Percentiles rank a stretch among this genome's conserved stretches.
Conservation (phyloP, 2,888 invertebrate species). For the Coelogynopora nodosa region DNA sequence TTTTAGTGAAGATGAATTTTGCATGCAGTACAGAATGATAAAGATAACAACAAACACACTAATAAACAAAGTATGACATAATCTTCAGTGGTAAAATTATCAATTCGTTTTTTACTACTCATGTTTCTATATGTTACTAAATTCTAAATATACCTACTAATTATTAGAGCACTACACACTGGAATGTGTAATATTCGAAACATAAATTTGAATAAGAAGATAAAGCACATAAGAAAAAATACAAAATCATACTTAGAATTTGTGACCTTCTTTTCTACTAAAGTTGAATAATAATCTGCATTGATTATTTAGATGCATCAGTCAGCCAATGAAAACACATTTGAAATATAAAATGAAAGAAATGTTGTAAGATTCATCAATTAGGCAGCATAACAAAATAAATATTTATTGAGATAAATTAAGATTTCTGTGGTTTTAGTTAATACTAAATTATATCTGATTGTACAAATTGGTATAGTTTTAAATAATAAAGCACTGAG, state of each 20-base stretch:
- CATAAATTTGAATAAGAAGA: too few relatives aligned
- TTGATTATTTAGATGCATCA: background rate
- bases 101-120: background rate
- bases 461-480: background rate
- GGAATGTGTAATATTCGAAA: background rate
- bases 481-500: background rate
- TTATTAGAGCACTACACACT: too few relatives aligned
- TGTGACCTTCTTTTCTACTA: too few relatives aligned
- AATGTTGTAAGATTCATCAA: background rate
- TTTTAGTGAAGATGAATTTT: too few relatives aligned
- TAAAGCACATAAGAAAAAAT: too few relatives aligned
- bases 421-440: background rate
- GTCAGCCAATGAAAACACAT: background rate
- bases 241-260: too few relatives aligned
- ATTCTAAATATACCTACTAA: too few relatives aligned
- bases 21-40: too few relatives aligned
- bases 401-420: background rate
- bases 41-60: too few relatives aligned
- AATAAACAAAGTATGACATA: too few relatives aligned
- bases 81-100: background rate
- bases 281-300: background rate
- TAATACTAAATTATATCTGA: background rate
- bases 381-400: background rate
- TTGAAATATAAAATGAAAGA: background rate
- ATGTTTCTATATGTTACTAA: too few relatives aligned